These are phyloP conservation scores for Cyaniris semiargus DNA, from an alignment of 2,888 invertebrate genomes.

Conservation along the genomic window DNA sequence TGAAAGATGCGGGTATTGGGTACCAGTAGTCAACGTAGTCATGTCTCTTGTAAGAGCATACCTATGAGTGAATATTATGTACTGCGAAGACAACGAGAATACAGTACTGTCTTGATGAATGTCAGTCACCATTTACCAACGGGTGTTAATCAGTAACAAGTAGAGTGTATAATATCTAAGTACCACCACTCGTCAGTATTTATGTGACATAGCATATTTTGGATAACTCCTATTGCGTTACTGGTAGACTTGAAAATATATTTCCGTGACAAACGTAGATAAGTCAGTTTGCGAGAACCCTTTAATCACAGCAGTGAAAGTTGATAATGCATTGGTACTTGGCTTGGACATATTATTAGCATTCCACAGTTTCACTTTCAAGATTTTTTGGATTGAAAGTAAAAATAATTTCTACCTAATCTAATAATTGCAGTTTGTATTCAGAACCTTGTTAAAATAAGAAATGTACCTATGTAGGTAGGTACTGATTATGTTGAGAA, in stretches of 20 bases:
- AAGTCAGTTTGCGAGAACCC: slow-evolving; percentile 11
- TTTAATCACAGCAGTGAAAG: slow-evolving; percentile 25
- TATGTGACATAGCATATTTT: not conserved
- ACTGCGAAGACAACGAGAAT: no score
- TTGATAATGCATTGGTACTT: slow-evolving; percentile 4
- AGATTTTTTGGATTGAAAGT: not conserved
- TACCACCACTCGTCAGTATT: not conserved
- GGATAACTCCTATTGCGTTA: not conserved
- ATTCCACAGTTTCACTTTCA: slow-evolving; percentile 21
- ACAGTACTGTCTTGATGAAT: no score
- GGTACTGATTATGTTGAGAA: no score
- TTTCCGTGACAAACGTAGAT: slow-evolving; percentile 3
- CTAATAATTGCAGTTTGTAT: not conserved
- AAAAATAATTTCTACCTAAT: not conserved
- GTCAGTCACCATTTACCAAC: no score
- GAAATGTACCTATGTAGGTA: no score
- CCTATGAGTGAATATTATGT: no score
- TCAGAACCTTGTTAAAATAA: not conserved
- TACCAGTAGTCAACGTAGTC: no score
- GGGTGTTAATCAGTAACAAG: no score
- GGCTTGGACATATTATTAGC: not conserved
- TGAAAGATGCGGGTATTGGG: no score
- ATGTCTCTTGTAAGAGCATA: no score
- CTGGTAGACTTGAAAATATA: not conserved
- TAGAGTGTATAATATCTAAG: no score